Evolutionary conservation across 2,113 vertebrate species (phyloP).

Genomic region (Oplegnathus fasciatus): DNA sequence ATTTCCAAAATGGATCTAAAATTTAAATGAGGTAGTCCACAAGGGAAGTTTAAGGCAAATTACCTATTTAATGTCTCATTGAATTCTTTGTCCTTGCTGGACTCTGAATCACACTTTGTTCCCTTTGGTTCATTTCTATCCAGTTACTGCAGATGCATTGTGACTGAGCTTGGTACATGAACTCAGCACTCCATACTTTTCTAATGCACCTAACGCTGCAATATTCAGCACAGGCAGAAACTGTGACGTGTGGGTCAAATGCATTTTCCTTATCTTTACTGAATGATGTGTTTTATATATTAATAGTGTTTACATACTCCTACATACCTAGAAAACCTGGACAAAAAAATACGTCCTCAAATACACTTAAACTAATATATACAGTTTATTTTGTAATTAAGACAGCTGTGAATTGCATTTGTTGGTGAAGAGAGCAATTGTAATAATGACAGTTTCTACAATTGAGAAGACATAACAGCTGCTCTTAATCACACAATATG

Average conservation of each 20-base stretch:
- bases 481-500: background rate
- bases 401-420: background rate
- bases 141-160: conserved; percentile 4
- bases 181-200: background rate
- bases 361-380: background rate
- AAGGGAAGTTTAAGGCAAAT: background rate
- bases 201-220: background rate
- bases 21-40: conserved; percentile 2
- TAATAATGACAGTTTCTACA: background rate
- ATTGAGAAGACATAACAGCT: no score
- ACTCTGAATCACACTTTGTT: conserved; percentile 6
- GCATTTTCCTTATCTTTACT: background rate
- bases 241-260: background rate
- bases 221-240: background rate
- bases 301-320: background rate
- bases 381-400: background rate
- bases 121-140: conserved; percentile 7
- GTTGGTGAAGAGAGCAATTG: background rate
- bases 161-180: conserved; percentile 2
- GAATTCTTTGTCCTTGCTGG: background rate
- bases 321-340: background rate
- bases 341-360: background rate
- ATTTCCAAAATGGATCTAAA: background rate
- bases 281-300: background rate
- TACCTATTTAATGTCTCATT: background rate